A percentile compares a stretch with the other conserved stretches of the same genome.
Conservation (phyloP, 2,888 invertebrate genomes). For the Cerceris rybyensis region DNA sequence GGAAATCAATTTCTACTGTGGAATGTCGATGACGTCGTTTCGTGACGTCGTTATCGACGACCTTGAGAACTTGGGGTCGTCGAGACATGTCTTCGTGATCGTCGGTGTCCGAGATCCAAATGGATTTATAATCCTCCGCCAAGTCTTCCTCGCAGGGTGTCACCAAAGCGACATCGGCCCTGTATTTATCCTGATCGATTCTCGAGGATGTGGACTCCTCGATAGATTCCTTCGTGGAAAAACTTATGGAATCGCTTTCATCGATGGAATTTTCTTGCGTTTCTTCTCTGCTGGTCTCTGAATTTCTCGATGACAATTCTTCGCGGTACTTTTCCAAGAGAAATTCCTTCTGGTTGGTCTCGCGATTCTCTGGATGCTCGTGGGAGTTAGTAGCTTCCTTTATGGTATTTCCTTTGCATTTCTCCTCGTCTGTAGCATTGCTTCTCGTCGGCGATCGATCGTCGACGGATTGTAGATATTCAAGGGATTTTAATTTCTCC, state of each 20-base stretch:
- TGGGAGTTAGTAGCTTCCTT: constrained; percentile 38
- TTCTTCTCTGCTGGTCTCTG: constrained; percentile 1
- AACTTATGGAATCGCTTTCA: constrained; percentile 18
- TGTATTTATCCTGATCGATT: constrained; percentile 27
- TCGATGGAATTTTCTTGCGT: constrained; percentile 13
- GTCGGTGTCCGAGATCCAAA: constrained; percentile 74
- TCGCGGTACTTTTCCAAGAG: constrained; percentile 3
- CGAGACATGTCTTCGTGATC: constrained; percentile 79
- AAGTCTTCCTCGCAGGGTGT: constrained; percentile 33
- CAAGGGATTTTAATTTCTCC: constrained; percentile 26
- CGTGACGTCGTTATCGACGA: constrained; percentile 79
- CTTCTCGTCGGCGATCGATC: constrained; percentile 47
- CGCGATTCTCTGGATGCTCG: constrained; percentile 13
- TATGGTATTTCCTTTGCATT: constrained; percentile 57
- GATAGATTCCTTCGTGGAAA: not conserved
- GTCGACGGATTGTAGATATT: constrained; percentile 25
- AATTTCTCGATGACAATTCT: constrained; percentile 4
- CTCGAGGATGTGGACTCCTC: constrained; percentile 4
- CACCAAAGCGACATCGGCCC: constrained; percentile 53
- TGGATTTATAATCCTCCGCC: constrained; percentile 75
- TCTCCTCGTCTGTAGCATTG: constrained; percentile 71
- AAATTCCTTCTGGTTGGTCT: not conserved
- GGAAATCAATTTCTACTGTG: constrained; percentile 52
- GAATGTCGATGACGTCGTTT: constrained; percentile 61
- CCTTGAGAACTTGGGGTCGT: constrained; percentile 78